These are phyloP conservation scores for Petroica traversi DNA, from an alignment of 2,113 vertebrate species.

Conservation along the genomic window DNA sequence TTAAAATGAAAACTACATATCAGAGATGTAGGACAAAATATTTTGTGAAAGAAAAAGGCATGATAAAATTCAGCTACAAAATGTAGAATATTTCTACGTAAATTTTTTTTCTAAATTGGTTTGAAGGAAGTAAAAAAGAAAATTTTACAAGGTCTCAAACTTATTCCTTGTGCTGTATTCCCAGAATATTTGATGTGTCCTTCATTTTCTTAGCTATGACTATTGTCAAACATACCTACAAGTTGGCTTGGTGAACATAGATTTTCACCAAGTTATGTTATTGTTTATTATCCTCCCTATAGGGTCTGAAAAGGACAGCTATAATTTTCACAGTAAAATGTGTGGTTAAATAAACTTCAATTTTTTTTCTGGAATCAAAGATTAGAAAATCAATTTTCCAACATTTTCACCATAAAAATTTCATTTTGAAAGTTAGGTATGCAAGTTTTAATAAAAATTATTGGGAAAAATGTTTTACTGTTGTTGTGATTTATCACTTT, in stretches of 20 bases:
- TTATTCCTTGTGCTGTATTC: not conserved
- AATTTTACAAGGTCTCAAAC: not conserved
- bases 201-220: not conserved
- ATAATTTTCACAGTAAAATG: not conserved
- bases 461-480: rapidly evolving
- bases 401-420: not conserved
- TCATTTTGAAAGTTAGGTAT: not conserved
- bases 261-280: not conserved
- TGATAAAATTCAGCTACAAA: not conserved
- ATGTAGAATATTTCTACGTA: not conserved
- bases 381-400: not conserved
- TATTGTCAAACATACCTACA: not conserved
- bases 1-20: not conserved
- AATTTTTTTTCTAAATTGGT: not conserved
- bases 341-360: not conserved
- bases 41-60: not conserved
- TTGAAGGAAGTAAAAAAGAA: not conserved
- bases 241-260: not conserved
- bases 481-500: not conserved
- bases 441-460: not conserved
- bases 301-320: not conserved
- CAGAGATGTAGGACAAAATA: not conserved
- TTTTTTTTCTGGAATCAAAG: not conserved
- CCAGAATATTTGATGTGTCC: not conserved
- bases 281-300: not conserved